phyloP scores from a whole-genome alignment of 2,888 invertebrate species.

The Microctonus aethiopoides region DNA sequence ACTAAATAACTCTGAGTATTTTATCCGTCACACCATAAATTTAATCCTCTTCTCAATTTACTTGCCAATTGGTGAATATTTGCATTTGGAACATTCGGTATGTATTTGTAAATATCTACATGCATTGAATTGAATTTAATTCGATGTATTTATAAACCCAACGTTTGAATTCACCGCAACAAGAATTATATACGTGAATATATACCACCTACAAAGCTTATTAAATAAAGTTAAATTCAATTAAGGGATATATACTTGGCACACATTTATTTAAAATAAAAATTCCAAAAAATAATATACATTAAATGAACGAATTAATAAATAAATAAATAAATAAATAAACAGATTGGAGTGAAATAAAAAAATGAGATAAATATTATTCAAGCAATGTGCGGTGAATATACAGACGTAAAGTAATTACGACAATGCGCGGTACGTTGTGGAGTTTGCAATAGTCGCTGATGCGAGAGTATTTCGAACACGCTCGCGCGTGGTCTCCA shows the following conservation, averaged over 20 bases:
- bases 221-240: slow-evolving; percentile 65
- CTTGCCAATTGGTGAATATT: not conserved
- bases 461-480: slow-evolving; percentile 9
- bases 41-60: not conserved
- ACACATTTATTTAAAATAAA: slow-evolving; percentile 14
- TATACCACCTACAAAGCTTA: slow-evolving; percentile 54
- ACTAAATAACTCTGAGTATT: not conserved
- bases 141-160: not conserved
- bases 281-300: too few species aligned
- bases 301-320: too few species aligned
- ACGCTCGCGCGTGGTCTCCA: slow-evolving; percentile 13
- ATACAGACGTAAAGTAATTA: slow-evolving; percentile 60
- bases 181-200: not conserved
- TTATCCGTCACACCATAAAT: not conserved
- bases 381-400: slow-evolving; percentile 43
- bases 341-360: not conserved
- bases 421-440: slow-evolving; percentile 33
- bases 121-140: not conserved
- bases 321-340: not conserved
- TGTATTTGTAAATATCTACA: not conserved
- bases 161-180: not conserved
- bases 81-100: not conserved
- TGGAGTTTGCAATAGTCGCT: slow-evolving; percentile 38
- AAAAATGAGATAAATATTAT: slow-evolving; percentile 48
- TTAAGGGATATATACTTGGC: slow-evolving; percentile 60